Evolutionary conservation across 2,888 invertebrate species (phyloP).

Genomic region (Parnassius smintheus): DNA sequence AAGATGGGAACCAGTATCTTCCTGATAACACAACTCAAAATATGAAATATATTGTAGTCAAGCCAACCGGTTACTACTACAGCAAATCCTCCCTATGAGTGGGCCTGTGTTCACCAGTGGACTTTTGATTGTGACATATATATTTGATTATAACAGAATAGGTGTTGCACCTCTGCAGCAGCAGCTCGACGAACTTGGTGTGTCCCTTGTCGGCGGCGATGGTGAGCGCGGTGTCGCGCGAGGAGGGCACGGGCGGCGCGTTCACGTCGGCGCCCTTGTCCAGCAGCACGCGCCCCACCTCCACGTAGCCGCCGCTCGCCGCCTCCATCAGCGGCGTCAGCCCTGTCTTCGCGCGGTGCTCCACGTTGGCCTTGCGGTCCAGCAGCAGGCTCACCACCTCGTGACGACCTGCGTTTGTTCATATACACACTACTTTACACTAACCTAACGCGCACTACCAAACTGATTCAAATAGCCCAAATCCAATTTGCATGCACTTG

Average conservation of each 20-base stretch:
- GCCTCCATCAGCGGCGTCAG: slow-evolving; percentile 99
- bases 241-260: slow-evolving; percentile 98
- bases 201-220: slow-evolving; percentile 99
- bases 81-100: too few species aligned
- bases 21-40: too few species aligned
- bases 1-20: too few species aligned
- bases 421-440: slow-evolving; percentile 1
- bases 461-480: background rate
- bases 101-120: too few species aligned
- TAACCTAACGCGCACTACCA: background rate
- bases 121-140: background rate
- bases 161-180: slow-evolving; percentile 82
- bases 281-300: slow-evolving; percentile 96
- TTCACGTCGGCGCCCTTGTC: slow-evolving; percentile 99
- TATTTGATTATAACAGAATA: too few species aligned
- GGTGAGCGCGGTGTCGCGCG: slow-evolving; percentile 98
- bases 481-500: too few species aligned
- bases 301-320: slow-evolving; percentile 99
- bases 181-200: slow-evolving; percentile 93
- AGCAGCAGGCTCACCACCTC: slow-evolving; percentile 98
- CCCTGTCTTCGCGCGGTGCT: slow-evolving; percentile 99
- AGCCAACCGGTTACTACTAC: too few species aligned
- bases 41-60: too few species aligned
- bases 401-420: slow-evolving; percentile 82
- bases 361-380: slow-evolving; percentile 98